phyloP scores from a whole-genome alignment of 2,113 vertebrate genomes.

The Platycercus adscitus region DNA sequence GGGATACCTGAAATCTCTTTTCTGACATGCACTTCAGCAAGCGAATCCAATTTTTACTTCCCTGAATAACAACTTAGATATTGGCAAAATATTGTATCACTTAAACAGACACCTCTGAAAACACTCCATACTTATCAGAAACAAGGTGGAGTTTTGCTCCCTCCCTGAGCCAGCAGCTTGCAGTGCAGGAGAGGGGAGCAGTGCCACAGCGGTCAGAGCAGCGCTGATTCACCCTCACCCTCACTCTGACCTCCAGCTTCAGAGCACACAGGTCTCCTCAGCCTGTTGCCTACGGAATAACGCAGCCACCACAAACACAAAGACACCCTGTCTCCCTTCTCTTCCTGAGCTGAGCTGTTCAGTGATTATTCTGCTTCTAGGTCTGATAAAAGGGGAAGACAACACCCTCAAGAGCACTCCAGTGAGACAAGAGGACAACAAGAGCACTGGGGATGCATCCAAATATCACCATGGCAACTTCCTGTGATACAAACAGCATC shows the following conservation, averaged over 20 bases:
- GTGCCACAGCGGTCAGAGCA: neutral
- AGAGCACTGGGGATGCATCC: neutral
- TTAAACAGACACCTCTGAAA: neutral
- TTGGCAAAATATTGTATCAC: neutral
- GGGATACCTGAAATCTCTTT: neutral
- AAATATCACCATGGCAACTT: neutral
- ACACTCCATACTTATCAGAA: neutral
- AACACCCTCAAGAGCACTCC: neutral
- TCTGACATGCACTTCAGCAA: neutral
- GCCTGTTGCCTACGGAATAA: neutral
- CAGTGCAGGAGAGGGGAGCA: rapidly evolving
- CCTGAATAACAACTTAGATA: neutral
- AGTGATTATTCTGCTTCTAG: neutral
- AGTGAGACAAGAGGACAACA: neutral
- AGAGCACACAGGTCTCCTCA: neutral
- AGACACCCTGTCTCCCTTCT: rapidly evolving
- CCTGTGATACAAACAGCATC: neutral
- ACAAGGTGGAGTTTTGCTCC: neutral
- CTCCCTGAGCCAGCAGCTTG: neutral
- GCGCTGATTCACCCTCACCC: rapidly evolving
- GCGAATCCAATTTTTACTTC: neutral
- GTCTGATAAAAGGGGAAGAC: neutral
- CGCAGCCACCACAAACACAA: neutral
- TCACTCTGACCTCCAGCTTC: neutral
- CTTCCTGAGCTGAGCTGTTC: neutral